Evolutionary conservation across 1,140 invertebrate species (phyloP), one percentile per base, ranked within the genome.

Genomic region (Caenorhabditis elegans): DNA sequence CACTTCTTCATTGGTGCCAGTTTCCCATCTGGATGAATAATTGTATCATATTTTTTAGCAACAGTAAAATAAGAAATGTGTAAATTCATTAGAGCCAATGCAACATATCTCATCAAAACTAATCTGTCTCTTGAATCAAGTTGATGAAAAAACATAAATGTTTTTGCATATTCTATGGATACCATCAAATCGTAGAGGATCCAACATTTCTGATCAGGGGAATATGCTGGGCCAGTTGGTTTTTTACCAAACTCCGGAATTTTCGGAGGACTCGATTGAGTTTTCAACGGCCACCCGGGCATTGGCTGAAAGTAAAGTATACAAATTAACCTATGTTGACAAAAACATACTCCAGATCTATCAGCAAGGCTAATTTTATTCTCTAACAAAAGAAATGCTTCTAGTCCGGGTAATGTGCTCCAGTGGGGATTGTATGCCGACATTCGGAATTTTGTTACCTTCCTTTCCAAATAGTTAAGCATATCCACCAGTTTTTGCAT

Each of bases 111-210:
- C 17, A 80, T 75, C 15, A 80, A 49, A 26, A 70, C 48, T 36
- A 80, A n/a, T 15, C 28, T 15, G 34, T 80, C 79, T 28, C n/a
- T 28, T 8, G 26, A 28, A 31, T 60, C 51, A 1, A 80, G 55
- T 8, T n/a, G 0, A 6, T 13, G 3, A 31, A 80, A 80, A 43
- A 70, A 48, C 5, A 19, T 26, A 24, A 80, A 80, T 1, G 51
- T 48, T 70, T 80, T 80, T 2, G 55, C 79, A 24, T 80, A 80
- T 48, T 80, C 79, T 0, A 80, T 22, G 0, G 79, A 15, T 6
- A 80, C 13, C 36, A 80, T 43, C 26, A 60, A 70, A 28, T 80
- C 79, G n/a, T 70, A 46, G 4, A 80, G 22, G 15, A 80, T n/a
- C 79, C 79, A 80, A 26, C 48, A 34, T 17, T 80, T 80, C 11